Evolutionary conservation across 2,888 invertebrate genomes (phyloP).

Genomic region (Agrenia bidenticulata): DNA sequence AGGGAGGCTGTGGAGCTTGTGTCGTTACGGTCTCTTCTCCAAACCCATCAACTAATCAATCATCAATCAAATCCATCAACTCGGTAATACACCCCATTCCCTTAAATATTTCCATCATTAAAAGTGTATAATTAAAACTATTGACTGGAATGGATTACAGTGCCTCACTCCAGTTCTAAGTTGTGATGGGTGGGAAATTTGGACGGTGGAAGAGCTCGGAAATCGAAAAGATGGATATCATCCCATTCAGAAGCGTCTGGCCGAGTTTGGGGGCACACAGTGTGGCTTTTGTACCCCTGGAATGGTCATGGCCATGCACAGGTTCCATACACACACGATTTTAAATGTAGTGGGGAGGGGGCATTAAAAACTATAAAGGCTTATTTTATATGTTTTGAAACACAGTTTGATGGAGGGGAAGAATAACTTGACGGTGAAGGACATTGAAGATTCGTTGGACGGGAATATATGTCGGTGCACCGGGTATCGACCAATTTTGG

Average conservation of each 20-base stretch:
- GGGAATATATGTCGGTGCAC: slow-evolving; percentile 75
- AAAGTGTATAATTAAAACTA: neutral
- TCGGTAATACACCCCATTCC: slow-evolving; percentile 60
- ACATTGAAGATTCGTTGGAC: slow-evolving; percentile 70
- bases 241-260: slow-evolving; percentile 56
- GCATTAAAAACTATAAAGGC: neutral
- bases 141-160: slow-evolving; percentile 55
- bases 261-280: slow-evolving; percentile 57
- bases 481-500: slow-evolving; percentile 67
- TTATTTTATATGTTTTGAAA: neutral
- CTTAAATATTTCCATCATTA: neutral
- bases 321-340: slow-evolving; percentile 54
- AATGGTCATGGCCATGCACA: slow-evolving; percentile 58
- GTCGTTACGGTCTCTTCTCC: slow-evolving; percentile 60
- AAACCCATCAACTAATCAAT: slow-evolving; percentile 60
- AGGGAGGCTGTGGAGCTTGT: slow-evolving; percentile 56
- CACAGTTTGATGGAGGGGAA: slow-evolving; percentile 55
- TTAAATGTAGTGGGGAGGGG: neutral
- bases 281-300: slow-evolving; percentile 58
- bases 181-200: slow-evolving; percentile 57
- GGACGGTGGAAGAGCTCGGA: slow-evolving; percentile 58
- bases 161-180: slow-evolving; percentile 56
- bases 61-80: slow-evolving; percentile 64
- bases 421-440: slow-evolving; percentile 62
- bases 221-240: slow-evolving; percentile 55